Conservation (phyloP, 30 jellyfish, hydroid and myxozoan genomes). For the Hydra vulgaris region DNA sequence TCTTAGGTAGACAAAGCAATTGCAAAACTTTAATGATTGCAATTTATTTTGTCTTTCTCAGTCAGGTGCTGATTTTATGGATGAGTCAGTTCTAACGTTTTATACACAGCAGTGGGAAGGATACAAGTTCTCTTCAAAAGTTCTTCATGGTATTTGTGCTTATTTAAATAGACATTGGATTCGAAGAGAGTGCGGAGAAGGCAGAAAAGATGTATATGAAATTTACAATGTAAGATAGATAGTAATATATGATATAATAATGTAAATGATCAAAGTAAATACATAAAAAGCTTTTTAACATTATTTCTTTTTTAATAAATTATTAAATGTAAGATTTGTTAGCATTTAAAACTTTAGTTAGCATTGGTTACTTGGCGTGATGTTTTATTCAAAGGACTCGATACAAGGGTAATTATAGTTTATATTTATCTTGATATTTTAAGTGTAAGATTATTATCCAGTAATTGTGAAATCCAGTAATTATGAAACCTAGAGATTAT, state of each 20-base stretch:
- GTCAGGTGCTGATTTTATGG: slow-evolving; percentile 98
- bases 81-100: slow-evolving; percentile 92
- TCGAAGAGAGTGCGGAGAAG: slow-evolving; percentile 96
- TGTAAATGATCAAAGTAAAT: no score
- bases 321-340: no score
- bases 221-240: slow-evolving; percentile 78
- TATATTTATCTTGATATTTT: neutral
- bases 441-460: neutral
- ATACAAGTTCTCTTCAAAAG: slow-evolving; percentile 88
- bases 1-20: no score
- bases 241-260: no score
- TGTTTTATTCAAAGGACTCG: slow-evolving; percentile 60
- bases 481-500: no score
- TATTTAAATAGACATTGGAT: slow-evolving; percentile 96
- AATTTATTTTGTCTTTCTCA: slow-evolving; percentile 6
- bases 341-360: no score
- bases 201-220: slow-evolving; percentile 81
- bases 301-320: neutral
- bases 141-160: slow-evolving; percentile 91
- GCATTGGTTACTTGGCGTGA: slow-evolving; percentile 98
- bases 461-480: no score
- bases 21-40: neutral
- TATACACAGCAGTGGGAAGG: slow-evolving; percentile 99
- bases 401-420: slow-evolving; percentile 27
- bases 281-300: neutral